Conservation (phyloP, 1,140 invertebrate species). For the Diachasmimorpha longicaudata region DNA sequence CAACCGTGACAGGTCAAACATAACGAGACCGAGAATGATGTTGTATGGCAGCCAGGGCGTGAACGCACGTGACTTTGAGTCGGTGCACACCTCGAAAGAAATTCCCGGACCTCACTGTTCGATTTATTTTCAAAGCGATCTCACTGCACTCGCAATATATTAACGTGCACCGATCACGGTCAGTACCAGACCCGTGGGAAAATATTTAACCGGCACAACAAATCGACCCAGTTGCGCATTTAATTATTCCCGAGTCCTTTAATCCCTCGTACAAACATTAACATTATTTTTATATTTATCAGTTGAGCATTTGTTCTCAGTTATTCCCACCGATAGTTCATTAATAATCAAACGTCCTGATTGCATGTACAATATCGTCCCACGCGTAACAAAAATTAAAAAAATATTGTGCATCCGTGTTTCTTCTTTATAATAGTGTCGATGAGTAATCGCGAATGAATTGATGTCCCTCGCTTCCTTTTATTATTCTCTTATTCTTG, state of each 20-base stretch:
- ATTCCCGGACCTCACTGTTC: constrained; percentile 13
- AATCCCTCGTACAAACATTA: no score
- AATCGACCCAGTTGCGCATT: not conserved
- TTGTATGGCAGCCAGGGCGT: not conserved
- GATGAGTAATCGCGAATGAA: constrained; percentile 20
- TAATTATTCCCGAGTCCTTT: not conserved
- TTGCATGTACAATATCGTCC: not conserved
- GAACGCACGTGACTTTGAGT: constrained; percentile 12
- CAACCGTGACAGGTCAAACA: not conserved
- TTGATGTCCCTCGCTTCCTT: constrained; percentile 8
- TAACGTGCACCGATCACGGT: constrained; percentile 12
- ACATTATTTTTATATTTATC: no score
- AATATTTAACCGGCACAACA: not conserved
- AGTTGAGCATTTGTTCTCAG: not conserved
- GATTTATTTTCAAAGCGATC: constrained; percentile 19
- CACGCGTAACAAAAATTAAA: not conserved
- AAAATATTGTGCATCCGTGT: not conserved
- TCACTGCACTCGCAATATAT: not conserved
- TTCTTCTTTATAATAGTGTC: not conserved
- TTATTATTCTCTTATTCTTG: not conserved
- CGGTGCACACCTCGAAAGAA: not conserved
- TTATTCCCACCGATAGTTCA: not conserved
- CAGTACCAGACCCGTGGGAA: constrained; percentile 17
- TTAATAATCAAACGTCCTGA: not conserved
- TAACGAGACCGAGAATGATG: constrained; percentile 3